Evolutionary conservation across 2,797 vertebrate genomes (phyloP).

Genomic region (Oophaga sylvatica): DNA sequence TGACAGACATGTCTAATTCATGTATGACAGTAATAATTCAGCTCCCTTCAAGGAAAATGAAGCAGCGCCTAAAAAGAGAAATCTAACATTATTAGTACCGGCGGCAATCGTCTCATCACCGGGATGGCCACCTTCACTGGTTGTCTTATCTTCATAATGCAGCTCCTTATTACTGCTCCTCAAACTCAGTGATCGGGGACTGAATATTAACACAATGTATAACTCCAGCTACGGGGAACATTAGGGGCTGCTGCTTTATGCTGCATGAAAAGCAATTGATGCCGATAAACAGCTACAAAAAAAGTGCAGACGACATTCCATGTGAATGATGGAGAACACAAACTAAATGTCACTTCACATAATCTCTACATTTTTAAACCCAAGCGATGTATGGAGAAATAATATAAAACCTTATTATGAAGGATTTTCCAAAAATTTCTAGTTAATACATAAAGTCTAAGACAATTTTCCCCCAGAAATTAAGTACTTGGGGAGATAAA

Average conservation of each 20-base stretch:
- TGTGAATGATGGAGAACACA: conserved; percentile 19
- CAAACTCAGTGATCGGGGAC: background rate
- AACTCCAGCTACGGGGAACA: background rate
- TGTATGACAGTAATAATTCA: no score
- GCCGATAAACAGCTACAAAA: background rate
- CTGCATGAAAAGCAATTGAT: conserved; percentile 3
- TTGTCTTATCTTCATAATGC: no score
- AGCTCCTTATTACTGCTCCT: background rate
- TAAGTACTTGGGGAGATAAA: background rate
- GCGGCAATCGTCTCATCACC: no score
- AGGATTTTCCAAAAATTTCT: background rate
- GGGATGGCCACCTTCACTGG: no score
- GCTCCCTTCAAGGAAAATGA: no score
- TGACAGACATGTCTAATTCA: no score
- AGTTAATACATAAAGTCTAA: background rate
- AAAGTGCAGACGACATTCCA: background rate
- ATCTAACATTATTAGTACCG: no score
- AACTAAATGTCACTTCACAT: background rate
- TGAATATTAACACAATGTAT: background rate
- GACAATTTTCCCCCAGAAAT: background rate
- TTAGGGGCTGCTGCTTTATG: conserved; percentile 7
- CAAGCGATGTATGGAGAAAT: background rate
- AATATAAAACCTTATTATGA: background rate
- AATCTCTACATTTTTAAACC: background rate
- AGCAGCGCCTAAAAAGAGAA: no score